These are phyloP conservation scores for Pyrrhia umbra DNA, from an alignment of 2,888 invertebrate genomes.

Conservation along the genomic window DNA sequence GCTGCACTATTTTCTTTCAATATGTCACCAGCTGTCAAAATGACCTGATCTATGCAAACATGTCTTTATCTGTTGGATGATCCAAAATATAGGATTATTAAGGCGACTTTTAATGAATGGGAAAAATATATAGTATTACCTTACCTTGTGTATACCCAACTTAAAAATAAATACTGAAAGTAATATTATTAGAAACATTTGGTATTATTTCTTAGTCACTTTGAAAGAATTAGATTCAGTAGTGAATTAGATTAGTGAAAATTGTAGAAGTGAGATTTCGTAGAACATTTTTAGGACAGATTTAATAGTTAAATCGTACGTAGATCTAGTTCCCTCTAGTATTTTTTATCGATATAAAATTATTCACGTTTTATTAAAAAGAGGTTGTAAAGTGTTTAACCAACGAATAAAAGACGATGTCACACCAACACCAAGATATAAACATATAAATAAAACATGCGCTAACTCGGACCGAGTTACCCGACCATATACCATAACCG, in stretches of 20 bases:
- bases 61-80: not conserved
- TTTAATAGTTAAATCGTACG: constrained; percentile 25
- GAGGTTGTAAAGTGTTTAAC: constrained; percentile 69
- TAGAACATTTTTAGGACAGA: constrained; percentile 17
- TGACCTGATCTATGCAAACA: not conserved
- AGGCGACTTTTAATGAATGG: not conserved
- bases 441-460: constrained; percentile 74
- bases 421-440: constrained; percentile 86
- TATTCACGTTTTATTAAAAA: constrained; percentile 42
- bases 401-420: constrained; percentile 77
- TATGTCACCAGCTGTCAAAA: not conserved
- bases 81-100: not conserved
- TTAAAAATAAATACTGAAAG: constrained; percentile 45
- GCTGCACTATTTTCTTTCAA: not conserved
- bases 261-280: constrained; percentile 14
- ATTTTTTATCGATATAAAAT: constrained; percentile 24
- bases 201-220: constrained; percentile 38
- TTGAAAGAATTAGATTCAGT: constrained; percentile 24
- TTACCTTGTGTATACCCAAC: constrained; percentile 57
- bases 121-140: constrained; percentile 19
- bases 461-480: constrained; percentile 60
- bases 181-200: constrained; percentile 36
- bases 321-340: constrained; percentile 27
- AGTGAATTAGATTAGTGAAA: constrained; percentile 4
- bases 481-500: constrained; percentile 72